phyloP scores from a whole-genome alignment of 2,797 vertebrate species.

The Premnoplex brunnescens region DNA sequence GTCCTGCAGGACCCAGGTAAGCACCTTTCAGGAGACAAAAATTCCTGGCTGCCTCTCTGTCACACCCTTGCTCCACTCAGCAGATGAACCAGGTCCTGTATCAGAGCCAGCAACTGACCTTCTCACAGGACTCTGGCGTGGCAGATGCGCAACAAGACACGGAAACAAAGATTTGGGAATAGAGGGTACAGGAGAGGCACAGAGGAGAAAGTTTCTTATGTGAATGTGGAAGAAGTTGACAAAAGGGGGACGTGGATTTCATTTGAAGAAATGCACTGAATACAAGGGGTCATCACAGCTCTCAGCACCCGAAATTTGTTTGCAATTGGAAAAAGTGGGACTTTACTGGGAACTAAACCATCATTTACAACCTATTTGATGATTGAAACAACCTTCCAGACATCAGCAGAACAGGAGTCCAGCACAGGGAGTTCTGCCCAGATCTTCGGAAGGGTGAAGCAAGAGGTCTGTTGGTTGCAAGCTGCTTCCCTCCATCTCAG shows the following conservation, averaged over 20 bases:
- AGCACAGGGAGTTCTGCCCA: not conserved
- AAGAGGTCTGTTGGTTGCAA: not conserved
- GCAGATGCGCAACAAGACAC: not conserved
- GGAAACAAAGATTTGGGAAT: not conserved
- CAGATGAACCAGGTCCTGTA: not conserved
- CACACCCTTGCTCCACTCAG: fast-evolving
- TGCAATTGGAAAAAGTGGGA: not conserved
- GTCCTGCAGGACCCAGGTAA: not conserved
- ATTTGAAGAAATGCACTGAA: not conserved
- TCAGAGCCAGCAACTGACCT: not conserved
- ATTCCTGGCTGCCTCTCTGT: not conserved
- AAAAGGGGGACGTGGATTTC: fast-evolving
- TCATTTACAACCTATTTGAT: not conserved
- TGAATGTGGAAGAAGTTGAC: not conserved
- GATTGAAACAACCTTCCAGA: not conserved
- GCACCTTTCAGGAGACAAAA: not conserved
- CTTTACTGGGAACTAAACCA: not conserved
- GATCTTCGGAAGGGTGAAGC: not conserved
- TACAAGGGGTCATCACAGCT: not conserved
- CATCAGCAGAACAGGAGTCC: not conserved
- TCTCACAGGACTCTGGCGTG: fast-evolving
- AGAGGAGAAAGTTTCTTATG: not conserved
- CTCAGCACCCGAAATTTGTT: not conserved
- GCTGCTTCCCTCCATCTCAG: not conserved
- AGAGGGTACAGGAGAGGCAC: not conserved